Base-by-base conservation (phyloP, 2,888 invertebrate genomes). In the Caenorhabditis doughertyi region DNA sequence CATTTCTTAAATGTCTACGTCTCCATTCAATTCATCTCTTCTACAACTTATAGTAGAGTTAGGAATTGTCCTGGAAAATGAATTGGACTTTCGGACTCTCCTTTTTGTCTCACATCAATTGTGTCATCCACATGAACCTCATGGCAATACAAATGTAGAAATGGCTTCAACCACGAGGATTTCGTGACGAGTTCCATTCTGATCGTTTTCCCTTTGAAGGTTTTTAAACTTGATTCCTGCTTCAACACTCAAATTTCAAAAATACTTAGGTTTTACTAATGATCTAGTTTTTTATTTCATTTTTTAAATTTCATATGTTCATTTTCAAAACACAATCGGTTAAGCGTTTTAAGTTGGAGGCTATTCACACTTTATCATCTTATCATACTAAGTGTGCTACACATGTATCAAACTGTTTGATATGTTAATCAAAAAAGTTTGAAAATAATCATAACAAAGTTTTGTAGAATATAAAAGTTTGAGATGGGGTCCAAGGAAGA, bases 331-430 rank as follows among this genome's bases (percentile, higher is more conserved):
- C 0, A n/a, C n/a, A n/a, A n/a, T n/a, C n/a, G n/a, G 7, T n/a
- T 49, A 47, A 64, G 47, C 21, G 47, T 64, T 32, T 47, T 64
- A 64, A 64, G 47, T 64, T 21, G 29, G 47, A 27, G 49, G 18
- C 64, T 62, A 64, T 47, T 64, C 29, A 64, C 64, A 64, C 64
- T n/a, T 62, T 49, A 47, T 64, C 49, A 16, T 49, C 29, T 64
- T 49, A 47, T 29, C 29, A 32, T 49, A 21, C 23, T n/a, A 11
- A 11, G 18, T 56, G 32, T 1, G 2, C 25, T 25, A 56, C n/a
- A n/a, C 35, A 42, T 42, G 13, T 42, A 42, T 60, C 60, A 42
- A 60, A 27, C 25, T 27, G 42, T 44, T 60, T 42, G 42, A 44
- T 44, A 16, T 39, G 1, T 39, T 11, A 18, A 16, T 23, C 39